phyloP scores from a whole-genome alignment of 2,797 vertebrate species.

The Parambassis ranga region DNA sequence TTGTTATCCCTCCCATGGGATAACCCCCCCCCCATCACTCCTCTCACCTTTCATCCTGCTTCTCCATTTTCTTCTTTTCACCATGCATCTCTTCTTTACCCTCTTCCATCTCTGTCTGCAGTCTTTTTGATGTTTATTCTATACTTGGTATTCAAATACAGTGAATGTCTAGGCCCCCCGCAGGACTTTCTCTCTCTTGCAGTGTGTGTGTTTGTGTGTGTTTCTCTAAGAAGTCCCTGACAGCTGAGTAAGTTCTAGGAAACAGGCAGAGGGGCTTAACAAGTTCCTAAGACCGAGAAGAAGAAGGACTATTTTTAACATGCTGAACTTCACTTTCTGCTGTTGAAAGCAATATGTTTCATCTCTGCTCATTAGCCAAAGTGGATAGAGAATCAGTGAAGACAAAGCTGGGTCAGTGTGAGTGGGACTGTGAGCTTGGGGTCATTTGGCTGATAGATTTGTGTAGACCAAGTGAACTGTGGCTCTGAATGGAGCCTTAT shows the following conservation, averaged over 20 bases:
- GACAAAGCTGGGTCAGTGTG: too few species aligned
- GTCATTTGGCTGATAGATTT: not conserved
- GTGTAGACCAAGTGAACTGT: not conserved
- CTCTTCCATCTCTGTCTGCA: not conserved
- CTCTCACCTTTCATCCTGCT: not conserved
- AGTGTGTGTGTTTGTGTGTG: not conserved
- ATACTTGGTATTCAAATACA: slow-evolving; percentile 1
- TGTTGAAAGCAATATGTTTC: not conserved
- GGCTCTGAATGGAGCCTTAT: too few species aligned
- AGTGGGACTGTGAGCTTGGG: accelerated
- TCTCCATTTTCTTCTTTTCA: not conserved
- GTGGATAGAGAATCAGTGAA: not conserved
- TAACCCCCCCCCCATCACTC: not conserved
- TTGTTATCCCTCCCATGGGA: slow-evolving; percentile 30
- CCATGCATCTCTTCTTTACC: not conserved
- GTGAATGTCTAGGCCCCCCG: not conserved
- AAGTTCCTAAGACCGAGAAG: not conserved
- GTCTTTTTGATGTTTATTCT: slow-evolving; percentile 28
- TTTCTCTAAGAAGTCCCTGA: slow-evolving; percentile 14
- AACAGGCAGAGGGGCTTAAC: not conserved
- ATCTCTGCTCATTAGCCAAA: not conserved
- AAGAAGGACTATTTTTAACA: slow-evolving; percentile 3
- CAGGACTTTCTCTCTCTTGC: not conserved
- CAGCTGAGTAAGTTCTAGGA: not conserved
- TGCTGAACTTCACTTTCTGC: slow-evolving; percentile 1